phyloP scores from a whole-genome alignment of 2,113 vertebrate genomes.

The Pelodiscus sinensis region DNA sequence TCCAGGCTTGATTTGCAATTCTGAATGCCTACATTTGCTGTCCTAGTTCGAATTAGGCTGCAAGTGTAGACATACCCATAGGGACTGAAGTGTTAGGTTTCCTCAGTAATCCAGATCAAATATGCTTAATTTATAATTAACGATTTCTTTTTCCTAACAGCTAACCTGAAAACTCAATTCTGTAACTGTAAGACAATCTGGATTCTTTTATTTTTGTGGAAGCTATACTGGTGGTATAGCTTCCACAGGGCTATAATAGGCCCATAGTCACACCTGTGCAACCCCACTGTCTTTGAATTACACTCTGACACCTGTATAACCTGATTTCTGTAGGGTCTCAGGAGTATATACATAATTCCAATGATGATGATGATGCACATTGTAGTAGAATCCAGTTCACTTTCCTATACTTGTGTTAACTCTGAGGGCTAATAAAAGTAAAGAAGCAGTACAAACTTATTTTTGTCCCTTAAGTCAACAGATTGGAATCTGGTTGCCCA shows the following conservation, averaged over 20 bases:
- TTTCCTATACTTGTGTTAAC: background rate
- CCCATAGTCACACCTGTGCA: background rate
- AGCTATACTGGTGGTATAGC: background rate
- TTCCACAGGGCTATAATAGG: background rate
- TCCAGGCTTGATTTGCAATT: too few species aligned
- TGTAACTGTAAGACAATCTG: background rate
- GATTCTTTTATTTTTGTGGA: background rate
- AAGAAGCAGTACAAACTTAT: background rate
- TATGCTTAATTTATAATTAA: rapidly evolving
- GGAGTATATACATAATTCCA: conserved; percentile 3
- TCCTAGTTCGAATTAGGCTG: too few species aligned
- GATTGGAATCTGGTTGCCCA: background rate
- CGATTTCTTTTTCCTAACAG: background rate
- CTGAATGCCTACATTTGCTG: too few species aligned
- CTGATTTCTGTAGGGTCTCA: background rate
- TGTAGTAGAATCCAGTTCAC: background rate
- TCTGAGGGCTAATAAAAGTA: background rate
- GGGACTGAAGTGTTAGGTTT: background rate
- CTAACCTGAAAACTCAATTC: background rate
- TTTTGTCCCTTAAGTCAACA: conserved; percentile 15
- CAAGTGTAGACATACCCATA: too few species aligned
- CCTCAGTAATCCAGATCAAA: background rate
- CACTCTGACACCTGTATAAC: background rate
- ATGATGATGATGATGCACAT: conserved; percentile 34
- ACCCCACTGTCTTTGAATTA: background rate